These are phyloP conservation scores for Petrolisthes cinctipes DNA, from an alignment of 2,888 invertebrate species.

Conservation along the genomic window DNA sequence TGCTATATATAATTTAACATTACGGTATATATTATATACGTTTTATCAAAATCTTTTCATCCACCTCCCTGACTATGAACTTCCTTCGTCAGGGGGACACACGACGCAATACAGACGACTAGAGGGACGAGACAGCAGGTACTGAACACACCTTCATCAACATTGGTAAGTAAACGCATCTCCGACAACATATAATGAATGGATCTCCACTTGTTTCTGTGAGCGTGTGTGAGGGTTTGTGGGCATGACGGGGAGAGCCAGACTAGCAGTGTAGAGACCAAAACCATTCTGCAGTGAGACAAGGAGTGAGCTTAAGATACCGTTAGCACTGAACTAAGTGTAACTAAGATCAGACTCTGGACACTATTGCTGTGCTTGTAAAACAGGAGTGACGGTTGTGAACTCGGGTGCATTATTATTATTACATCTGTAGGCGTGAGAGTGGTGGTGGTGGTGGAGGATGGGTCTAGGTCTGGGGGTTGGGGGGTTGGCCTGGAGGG, in stretches of 20 bases:
- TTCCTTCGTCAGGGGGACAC: too few species aligned
- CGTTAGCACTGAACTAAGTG: constrained; percentile 15
- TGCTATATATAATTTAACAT: too few species aligned
- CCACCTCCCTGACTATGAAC: too few species aligned
- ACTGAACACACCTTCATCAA: too few species aligned
- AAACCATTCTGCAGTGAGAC: constrained; percentile 4
- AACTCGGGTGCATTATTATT: background rate
- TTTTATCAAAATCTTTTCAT: too few species aligned
- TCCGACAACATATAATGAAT: too few species aligned
- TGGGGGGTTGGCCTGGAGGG: constrained; percentile 6
- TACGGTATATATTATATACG: too few species aligned
- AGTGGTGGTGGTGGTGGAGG: constrained; percentile 27
- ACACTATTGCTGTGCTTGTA: constrained; percentile 4
- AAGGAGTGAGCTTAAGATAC: constrained; percentile 16
- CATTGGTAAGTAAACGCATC: too few species aligned
- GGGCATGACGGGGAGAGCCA: background rate
- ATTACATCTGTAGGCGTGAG: constrained; percentile 6
- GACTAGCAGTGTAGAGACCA: background rate
- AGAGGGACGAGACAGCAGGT: too few species aligned
- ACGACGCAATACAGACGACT: too few species aligned
- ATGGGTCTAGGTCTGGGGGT: constrained; percentile 1
- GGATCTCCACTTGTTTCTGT: too few species aligned
- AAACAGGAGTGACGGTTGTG: constrained; percentile 8
- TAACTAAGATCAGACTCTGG: constrained; percentile 18
- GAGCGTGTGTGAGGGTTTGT: too few species aligned